These are phyloP conservation scores for Elephantulus edwardii DNA, from an alignment of 2,113 vertebrate species.

Conservation along the genomic window DNA sequence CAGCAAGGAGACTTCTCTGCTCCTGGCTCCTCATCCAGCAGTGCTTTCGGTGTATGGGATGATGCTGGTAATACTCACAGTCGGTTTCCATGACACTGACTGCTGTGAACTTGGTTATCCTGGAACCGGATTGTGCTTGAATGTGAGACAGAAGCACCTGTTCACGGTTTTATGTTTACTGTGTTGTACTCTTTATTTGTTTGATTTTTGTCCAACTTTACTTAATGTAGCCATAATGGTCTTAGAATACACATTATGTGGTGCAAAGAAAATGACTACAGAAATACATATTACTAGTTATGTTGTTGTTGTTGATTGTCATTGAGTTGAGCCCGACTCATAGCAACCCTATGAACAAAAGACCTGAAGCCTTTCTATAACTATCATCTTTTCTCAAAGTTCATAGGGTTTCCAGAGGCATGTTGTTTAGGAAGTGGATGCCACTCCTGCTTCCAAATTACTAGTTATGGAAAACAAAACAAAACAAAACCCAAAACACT, in stretches of 20 bases:
- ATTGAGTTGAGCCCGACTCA: too few relatives aligned
- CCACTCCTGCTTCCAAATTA: too few relatives aligned
- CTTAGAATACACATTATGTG: not conserved
- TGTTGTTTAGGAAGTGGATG: too few relatives aligned
- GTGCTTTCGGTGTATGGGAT: constrained; percentile 36
- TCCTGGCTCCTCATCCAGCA: not conserved
- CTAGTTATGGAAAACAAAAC: too few relatives aligned
- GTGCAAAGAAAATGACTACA: not conserved
- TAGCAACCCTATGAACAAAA: too few relatives aligned
- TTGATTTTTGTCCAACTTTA: constrained; percentile 27
- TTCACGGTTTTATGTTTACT: not conserved
- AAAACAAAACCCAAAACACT: too few relatives aligned
- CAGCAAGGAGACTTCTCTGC: not conserved
- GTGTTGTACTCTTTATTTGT: not conserved
- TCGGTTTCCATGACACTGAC: constrained; percentile 39
- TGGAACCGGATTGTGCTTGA: constrained; percentile 4
- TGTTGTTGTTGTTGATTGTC: too few relatives aligned
- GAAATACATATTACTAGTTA: constrained; percentile 27
- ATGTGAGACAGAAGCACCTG: constrained; percentile 47
- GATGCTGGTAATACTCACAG: not conserved
- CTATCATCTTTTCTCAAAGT: too few relatives aligned
- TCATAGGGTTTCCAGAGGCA: too few relatives aligned
- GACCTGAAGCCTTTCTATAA: too few relatives aligned
- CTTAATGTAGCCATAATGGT: not conserved
- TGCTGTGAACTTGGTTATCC: not conserved